phyloP scores from a whole-genome alignment of 2,797 vertebrate species.

The Ptychadena robeensis region DNA sequence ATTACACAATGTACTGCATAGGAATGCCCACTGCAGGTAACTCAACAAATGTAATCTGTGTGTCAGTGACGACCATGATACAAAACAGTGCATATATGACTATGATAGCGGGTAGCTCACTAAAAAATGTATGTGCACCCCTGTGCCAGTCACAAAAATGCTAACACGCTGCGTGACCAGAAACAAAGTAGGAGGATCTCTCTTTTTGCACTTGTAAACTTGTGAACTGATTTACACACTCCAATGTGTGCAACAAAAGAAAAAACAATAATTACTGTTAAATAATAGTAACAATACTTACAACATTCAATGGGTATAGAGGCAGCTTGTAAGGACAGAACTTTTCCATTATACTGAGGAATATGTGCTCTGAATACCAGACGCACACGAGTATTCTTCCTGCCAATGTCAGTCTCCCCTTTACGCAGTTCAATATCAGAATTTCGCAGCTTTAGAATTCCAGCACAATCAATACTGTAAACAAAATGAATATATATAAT shows the following conservation, averaged over 20 bases:
- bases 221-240: too few species aligned
- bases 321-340: slow-evolving; percentile 91
- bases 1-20: too few species aligned
- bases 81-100: too few species aligned
- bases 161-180: neutral
- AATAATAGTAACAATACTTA: slow-evolving; percentile 76
- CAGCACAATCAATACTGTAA: slow-evolving; percentile 96
- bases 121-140: too few species aligned
- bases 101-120: too few species aligned
- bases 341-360: slow-evolving; percentile 94
- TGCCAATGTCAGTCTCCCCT: slow-evolving; percentile 97
- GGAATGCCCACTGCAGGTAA: too few species aligned
- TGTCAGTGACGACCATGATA: too few species aligned
- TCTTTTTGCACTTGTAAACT: neutral
- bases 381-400: slow-evolving; percentile 96
- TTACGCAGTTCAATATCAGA: slow-evolving; percentile 98
- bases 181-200: too few species aligned
- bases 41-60: too few species aligned
- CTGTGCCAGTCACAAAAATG: too few species aligned
- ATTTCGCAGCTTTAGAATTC: slow-evolving; percentile 97
- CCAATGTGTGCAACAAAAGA: too few species aligned
- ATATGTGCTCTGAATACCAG: slow-evolving; percentile 97
- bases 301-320: slow-evolving; percentile 98
- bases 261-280: neutral
- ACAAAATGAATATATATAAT: slow-evolving; percentile 60